A percentile compares a stretch with the other conserved stretches of the same genome.
These are phyloP conservation scores for Nomada fabriciana DNA, from an alignment of 2,888 invertebrate species.

Conservation along the genomic window DNA sequence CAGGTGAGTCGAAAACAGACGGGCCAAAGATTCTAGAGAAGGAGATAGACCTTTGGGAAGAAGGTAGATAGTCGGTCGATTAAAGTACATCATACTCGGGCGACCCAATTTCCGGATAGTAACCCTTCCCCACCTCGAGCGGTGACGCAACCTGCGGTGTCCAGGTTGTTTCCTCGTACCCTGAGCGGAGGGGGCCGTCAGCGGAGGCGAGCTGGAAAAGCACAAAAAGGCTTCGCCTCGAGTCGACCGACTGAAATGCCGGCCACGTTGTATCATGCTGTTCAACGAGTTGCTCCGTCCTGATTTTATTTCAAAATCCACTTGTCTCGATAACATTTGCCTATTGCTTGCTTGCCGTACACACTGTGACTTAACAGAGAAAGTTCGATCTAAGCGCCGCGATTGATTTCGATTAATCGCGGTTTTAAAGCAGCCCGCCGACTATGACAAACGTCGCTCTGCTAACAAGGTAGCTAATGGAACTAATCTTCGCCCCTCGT, in stretches of 20 bases:
- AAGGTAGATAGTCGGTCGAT: conserved; percentile 26
- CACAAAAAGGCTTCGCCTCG: conserved; percentile 2
- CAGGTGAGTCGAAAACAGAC: background rate
- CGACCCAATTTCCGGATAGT: conserved; percentile 81
- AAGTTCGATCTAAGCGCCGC: too few species aligned
- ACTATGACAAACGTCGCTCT: too few species aligned
- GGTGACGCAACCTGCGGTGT: conserved; percentile 79
- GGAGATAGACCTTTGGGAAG: background rate
- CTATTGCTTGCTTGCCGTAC: too few species aligned
- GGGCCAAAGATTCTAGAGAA: conserved; percentile 4
- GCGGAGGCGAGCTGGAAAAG: conserved; percentile 12
- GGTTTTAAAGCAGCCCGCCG: too few species aligned
- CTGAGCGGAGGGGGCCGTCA: background rate
- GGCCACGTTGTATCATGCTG: conserved; percentile 32
- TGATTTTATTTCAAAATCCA: too few species aligned
- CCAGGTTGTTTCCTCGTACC: conserved; percentile 35
- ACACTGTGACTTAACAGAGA: too few species aligned
- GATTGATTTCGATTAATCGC: too few species aligned
- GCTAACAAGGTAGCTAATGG: too few species aligned
- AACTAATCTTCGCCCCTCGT: too few species aligned
- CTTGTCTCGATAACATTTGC: too few species aligned
- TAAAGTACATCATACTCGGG: conserved; percentile 66
- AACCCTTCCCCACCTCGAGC: conserved; percentile 49
- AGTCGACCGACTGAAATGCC: conserved; percentile 36
- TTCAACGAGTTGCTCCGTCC: too few species aligned